Conservation (phyloP, 2,888 invertebrate genomes). For the Yponomeuta sedellus region DNA sequence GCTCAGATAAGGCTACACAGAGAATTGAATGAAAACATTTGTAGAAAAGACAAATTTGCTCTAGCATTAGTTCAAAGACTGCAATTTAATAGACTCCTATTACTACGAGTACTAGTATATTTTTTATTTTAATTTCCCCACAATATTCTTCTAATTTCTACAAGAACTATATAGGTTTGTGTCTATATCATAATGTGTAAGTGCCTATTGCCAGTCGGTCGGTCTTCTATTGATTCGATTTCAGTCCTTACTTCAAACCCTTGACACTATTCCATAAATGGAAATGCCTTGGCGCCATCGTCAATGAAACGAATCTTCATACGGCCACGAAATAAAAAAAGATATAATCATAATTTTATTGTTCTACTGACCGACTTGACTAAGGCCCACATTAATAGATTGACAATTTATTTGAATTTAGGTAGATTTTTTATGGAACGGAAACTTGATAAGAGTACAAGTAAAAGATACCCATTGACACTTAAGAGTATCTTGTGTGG, state of each 20-base stretch:
- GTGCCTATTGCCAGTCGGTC: neutral
- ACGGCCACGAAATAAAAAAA: neutral
- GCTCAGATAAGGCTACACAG: too few species aligned
- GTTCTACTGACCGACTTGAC: neutral
- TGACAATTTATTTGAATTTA: neutral
- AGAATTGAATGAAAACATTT: too few species aligned
- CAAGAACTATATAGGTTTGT: too few species aligned
- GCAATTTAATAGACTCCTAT: too few species aligned
- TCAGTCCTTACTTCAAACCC: conserved; percentile 1
- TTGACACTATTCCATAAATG: conserved; percentile 11
- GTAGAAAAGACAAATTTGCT: too few species aligned
- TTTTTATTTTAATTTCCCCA: too few species aligned
- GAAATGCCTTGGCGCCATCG: neutral
- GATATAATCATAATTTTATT: too few species aligned
- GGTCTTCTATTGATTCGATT: neutral
- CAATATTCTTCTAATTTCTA: too few species aligned
- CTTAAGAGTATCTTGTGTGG: neutral
- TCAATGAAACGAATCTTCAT: neutral
- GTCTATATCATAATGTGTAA: too few species aligned
- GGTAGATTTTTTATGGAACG: neutral
- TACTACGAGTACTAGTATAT: too few species aligned
- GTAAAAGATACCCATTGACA: too few species aligned
- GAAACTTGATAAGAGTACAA: neutral
- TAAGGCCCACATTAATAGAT: neutral
- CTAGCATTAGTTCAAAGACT: too few species aligned